phyloP scores from a whole-genome alignment of 2,113 vertebrate species.

The Ptyas mucosa region DNA sequence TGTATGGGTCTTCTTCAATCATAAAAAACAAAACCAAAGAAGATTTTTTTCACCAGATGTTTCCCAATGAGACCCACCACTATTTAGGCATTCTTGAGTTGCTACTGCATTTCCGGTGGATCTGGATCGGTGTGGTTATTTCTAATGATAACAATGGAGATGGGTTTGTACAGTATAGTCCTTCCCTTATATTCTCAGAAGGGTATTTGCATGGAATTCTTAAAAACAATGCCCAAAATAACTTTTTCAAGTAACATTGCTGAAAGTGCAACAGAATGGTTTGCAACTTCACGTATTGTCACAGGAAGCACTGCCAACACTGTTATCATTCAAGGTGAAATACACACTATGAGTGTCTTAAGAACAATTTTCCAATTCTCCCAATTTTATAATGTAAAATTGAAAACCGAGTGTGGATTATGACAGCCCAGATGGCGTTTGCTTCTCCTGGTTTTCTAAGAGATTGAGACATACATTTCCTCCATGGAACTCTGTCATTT shows the following conservation, averaged over 20 bases:
- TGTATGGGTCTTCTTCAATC: neutral
- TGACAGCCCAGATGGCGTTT: neutral
- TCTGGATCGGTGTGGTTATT: neutral
- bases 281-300: neutral
- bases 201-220: neutral
- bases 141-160: neutral
- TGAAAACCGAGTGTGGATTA: neutral
- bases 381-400: neutral
- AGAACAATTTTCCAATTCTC: neutral
- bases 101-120: neutral
- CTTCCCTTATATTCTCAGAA: neutral
- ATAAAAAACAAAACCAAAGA: neutral
- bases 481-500: neutral
- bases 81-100: neutral
- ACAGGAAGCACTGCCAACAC: neutral
- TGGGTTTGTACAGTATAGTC: accelerated
- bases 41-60: neutral
- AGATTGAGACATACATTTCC: neutral
- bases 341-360: neutral
- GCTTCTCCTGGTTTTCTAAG: neutral
- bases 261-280: neutral
- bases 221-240: neutral
- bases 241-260: neutral
- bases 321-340: neutral
- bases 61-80: neutral